phyloP scores from a whole-genome alignment of 2,888 invertebrate genomes.

The Heliconius hortense region DNA sequence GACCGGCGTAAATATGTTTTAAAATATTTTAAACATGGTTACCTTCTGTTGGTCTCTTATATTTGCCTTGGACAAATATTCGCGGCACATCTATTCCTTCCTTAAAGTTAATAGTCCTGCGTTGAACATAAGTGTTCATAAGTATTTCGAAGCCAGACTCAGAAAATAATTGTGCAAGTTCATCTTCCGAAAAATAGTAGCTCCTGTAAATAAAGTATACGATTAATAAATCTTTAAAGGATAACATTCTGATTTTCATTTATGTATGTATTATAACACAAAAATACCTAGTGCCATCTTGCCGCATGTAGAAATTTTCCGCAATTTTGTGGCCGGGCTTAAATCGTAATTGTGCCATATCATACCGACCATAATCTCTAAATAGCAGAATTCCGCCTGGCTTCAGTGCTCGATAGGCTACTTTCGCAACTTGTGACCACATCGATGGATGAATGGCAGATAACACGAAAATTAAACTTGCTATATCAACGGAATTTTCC shows the following conservation, averaged over 20 bases:
- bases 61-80: slow-evolving; percentile 96
- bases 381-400: slow-evolving; percentile 92
- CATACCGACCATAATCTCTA: slow-evolving; percentile 96
- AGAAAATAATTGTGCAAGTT: slow-evolving; percentile 84
- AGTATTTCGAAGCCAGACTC: slow-evolving; percentile 87
- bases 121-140: slow-evolving; percentile 89
- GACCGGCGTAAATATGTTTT: too few species aligned
- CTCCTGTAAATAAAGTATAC: slow-evolving; percentile 71
- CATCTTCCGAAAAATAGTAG: slow-evolving; percentile 90
- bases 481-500: slow-evolving; percentile 85
- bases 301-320: slow-evolving; percentile 96
- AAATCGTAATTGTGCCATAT: slow-evolving; percentile 97
- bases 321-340: slow-evolving; percentile 94
- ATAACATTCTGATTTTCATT: not conserved
- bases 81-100: slow-evolving; percentile 95
- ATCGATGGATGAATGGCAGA: slow-evolving; percentile 96
- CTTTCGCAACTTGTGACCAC: slow-evolving; percentile 84
- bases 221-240: not conserved
- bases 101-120: slow-evolving; percentile 95
- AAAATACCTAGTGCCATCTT: slow-evolving; percentile 94
- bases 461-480: slow-evolving; percentile 96
- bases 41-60: slow-evolving; percentile 78
- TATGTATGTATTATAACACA: not conserved
- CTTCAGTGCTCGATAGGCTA: slow-evolving; percentile 84
- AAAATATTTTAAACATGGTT: slow-evolving; percentile 20